Conservation (phyloP, 2,888 invertebrate genomes). For the Caenorhabditis drosophilae region DNA sequence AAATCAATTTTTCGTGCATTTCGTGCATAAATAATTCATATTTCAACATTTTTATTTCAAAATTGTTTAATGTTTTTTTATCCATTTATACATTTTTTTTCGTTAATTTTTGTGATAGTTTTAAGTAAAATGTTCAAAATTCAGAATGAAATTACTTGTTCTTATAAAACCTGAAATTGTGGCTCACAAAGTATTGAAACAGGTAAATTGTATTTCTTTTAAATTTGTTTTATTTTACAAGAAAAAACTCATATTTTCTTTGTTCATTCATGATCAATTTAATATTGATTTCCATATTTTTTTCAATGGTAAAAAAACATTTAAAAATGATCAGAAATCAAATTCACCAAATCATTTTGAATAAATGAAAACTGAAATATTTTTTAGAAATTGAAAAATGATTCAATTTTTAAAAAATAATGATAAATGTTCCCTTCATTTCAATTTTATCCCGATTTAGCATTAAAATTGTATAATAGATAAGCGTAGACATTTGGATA, state of each 20-base stretch:
- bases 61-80: slow-evolving; percentile 2
- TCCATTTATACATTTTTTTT: not conserved
- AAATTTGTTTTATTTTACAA: no score
- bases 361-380: not conserved
- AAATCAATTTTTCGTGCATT: not conserved
- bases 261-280: no score
- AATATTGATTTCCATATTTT: no score
- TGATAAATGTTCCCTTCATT: not conserved
- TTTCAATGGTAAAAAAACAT: not conserved
- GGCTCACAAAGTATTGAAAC: slow-evolving; percentile 44
- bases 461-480: not conserved
- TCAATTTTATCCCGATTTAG: no score
- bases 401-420: not conserved
- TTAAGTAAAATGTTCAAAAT: not conserved
- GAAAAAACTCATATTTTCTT: no score
- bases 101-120: not conserved
- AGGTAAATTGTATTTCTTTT: no score
- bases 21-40: not conserved
- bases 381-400: not conserved
- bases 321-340: not conserved
- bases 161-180: slow-evolving; percentile 57
- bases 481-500: no score
- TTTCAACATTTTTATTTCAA: not conserved
- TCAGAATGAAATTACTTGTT: slow-evolving; percentile 30
- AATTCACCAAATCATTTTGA: not conserved